Evolutionary conservation across 2,797 vertebrate genomes (phyloP).

Genomic region (Falco columbarius): DNA sequence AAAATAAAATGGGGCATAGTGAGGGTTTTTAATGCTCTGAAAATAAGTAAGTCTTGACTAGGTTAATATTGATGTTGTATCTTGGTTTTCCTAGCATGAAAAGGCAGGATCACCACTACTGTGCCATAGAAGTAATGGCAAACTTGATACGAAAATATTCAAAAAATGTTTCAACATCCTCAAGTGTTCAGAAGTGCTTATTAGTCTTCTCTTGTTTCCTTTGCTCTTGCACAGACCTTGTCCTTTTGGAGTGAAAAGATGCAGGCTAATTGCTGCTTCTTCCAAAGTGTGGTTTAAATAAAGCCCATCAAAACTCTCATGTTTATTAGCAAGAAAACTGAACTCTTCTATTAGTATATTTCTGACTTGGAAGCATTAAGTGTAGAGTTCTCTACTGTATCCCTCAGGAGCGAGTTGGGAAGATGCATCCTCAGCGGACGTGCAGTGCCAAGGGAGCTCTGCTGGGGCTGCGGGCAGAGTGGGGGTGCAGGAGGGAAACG

Average conservation of each 20-base stretch:
- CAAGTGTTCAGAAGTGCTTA: neutral
- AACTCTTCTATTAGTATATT: neutral
- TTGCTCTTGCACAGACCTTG: neutral
- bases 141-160: neutral
- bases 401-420: neutral
- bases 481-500: neutral
- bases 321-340: neutral
- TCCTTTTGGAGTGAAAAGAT: neutral
- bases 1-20: neutral
- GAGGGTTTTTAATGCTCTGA: neutral
- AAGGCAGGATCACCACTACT: neutral
- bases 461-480: accelerated
- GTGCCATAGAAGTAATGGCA: neutral
- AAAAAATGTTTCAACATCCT: neutral
- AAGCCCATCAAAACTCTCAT: neutral
- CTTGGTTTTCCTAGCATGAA: neutral
- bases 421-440: neutral
- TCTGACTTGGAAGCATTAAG: neutral
- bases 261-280: neutral
- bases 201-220: neutral
- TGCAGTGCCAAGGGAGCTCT: neutral
- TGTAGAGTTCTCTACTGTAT: neutral
- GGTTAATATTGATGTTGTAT: neutral
- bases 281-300: neutral
- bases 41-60: neutral